A percentile compares a stretch with the other conserved stretches of the same genome.
These are phyloP conservation scores for Gryllus longicercus DNA, from an alignment of 2,888 invertebrate genomes.

Conservation along the genomic window DNA sequence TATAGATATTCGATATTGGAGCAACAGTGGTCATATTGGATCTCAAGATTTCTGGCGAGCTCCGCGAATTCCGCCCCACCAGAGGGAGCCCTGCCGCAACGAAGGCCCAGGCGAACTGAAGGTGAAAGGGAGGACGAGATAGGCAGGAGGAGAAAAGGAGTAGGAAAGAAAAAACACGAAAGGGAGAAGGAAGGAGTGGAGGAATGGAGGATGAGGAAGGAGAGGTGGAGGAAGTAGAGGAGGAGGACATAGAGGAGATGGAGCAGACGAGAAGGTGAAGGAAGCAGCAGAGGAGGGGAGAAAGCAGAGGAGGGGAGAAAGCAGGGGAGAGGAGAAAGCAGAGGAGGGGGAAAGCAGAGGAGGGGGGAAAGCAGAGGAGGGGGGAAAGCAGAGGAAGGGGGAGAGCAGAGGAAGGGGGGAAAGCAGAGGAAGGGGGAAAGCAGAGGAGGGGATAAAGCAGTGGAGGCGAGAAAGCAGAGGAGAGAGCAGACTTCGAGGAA, in stretches of 20 bases:
- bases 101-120: too few relatives aligned
- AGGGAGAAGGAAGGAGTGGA: too few relatives aligned
- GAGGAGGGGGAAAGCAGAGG: not conserved
- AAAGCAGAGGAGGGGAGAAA: not conserved
- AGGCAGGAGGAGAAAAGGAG: too few relatives aligned
- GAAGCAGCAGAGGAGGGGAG: not conserved
- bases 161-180: too few relatives aligned
- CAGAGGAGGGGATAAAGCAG: not conserved
- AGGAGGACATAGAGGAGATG: not conserved
- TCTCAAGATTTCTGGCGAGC: not conserved
- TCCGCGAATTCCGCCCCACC: too few relatives aligned
- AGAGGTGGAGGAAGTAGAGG: not conserved
- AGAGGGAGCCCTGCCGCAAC: too few relatives aligned
- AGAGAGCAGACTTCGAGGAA: not conserved
- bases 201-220: too few relatives aligned
- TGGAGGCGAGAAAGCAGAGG: not conserved
- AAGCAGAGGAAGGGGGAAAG: not conserved
- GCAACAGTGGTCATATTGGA: constrained; percentile 17
- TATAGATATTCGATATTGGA: constrained; percentile 11
- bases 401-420: not conserved
- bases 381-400: not conserved
- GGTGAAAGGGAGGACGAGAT: too few relatives aligned
- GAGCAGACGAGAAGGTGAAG: not conserved
- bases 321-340: not conserved
- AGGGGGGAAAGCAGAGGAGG: not conserved